Evolutionary conservation across 2,113 vertebrate species (phyloP), one percentile per base, ranked within the genome.

Genomic region (Platycercus adscitus): DNA sequence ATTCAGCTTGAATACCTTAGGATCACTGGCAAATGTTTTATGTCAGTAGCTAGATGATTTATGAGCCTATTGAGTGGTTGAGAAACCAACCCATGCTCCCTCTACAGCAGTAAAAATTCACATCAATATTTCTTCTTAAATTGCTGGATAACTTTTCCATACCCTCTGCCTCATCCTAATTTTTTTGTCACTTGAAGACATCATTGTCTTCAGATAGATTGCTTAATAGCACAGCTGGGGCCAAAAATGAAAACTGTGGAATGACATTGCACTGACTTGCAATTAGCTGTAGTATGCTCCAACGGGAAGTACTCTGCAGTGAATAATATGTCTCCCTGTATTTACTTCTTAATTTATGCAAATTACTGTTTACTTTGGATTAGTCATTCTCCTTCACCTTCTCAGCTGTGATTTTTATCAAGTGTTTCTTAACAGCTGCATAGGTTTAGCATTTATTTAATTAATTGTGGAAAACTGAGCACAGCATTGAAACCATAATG

Each of bases 341-440:
- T 72, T 91, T 89, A 89, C 95, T 84, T 92, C 93, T 92, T 93
- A 95, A 95, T 86, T 92, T 93, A 96, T 95, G 95, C 80, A 96
- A 96, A 97, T 53, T 56, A 55, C 41, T 81, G 44, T 81, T 95
- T 92, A 43, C 37, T 92, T 91, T 95, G 55, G 47, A 84, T 95
- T 73, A 93, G 33, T 94, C 84, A 87, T 93, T 79, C 69, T 91
- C 61, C 33, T 89, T 85, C 58, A 86, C 56, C 56, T 91, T 93
- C 73, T 96, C 70, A 91, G 58, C 50, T 84, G 69, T 64, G 89
- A 93, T 86, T 82, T 94, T 95, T 91, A 93, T 91, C 76, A 88
- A 79, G n/a, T 21, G 7, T 96, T 94, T 95, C 86, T 66, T 91
- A 94, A 93, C 29, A 95, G 52, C 64, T 92, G 60, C 0, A 0